Base-by-base conservation (phyloP, 2,797 vertebrate genomes). In the Vultur gryphus region DNA sequence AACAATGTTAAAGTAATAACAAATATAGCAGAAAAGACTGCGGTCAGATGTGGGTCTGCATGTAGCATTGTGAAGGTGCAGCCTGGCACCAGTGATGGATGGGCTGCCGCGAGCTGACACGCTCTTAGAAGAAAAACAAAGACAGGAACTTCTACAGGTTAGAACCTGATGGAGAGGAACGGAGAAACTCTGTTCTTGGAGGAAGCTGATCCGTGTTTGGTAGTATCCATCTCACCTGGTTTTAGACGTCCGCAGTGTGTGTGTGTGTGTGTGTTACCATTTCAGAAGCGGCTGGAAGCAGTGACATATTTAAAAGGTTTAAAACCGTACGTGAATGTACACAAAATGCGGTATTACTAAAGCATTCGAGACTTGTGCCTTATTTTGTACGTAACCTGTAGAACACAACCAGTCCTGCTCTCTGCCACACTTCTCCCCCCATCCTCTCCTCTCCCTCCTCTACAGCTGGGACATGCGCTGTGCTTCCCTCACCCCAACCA, bases 41-140 rank as follows among this genome's bases (percentile, higher is more conserved):
- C 1, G 0, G 19, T n/a, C 26, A 61, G 46, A 44, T n/a, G 24
- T 7, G 21, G 16, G 43, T 46, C 59, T 82, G 59, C 2, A 0
- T 17, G n/a, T 9, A 54, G n/a, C 2, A 3, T 14, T 18, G 25
- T 26, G 48, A 67, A 31, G 35, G 44, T 39, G 25, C 71, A 83
- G 72, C 24, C 70, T 65, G 46, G 54, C 48, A 70, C 19, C 1
- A 0, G 29, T 39, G 61, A 79, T 0, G 4, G 57, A 71, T 16
- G 29, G 17, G 26, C 16, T 73, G 21, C 51, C 7, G 1, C 4
- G 9, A 41, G 28, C 29, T 79, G 46, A 65, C 20, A 37, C 4
- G 4, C 37, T 37, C 33, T 80, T 44, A 58, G 33, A 59, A 79
- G 26, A 75, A 80, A 92, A 55, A 5, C 1, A 3, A 57, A 75